Conservation (phyloP, 2,888 invertebrate genomes). For the Drosophila yooni region DNA sequence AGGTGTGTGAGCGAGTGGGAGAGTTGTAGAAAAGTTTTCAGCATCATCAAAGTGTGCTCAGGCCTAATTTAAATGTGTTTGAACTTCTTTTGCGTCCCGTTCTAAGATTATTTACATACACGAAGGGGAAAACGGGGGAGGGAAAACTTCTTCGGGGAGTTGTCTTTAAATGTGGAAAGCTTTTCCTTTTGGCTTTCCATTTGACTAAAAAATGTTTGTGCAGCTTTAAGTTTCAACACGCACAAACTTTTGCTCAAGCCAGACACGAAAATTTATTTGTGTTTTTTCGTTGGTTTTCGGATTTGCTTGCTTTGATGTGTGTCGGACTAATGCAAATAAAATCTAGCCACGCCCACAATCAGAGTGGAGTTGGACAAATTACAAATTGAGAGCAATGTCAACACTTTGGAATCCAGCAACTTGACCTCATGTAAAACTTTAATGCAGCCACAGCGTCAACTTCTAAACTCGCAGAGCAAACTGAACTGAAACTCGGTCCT, state of each 20-base stretch:
- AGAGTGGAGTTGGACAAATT: slow-evolving; percentile 52
- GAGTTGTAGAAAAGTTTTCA: slow-evolving; percentile 52
- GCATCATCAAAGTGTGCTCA: slow-evolving; percentile 74
- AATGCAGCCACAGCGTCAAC: slow-evolving; percentile 64
- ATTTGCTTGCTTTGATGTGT: slow-evolving; percentile 41
- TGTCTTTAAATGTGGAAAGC: slow-evolving; percentile 39
- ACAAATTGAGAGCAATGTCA: slow-evolving; percentile 69
- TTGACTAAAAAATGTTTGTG: slow-evolving; percentile 41
- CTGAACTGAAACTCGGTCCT: slow-evolving; percentile 59
- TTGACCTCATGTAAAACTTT: slow-evolving; percentile 61
- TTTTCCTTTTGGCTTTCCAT: slow-evolving; percentile 22
- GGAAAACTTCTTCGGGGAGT: slow-evolving; percentile 41
- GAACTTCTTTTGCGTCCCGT: slow-evolving; percentile 58
- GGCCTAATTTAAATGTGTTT: slow-evolving; percentile 76
- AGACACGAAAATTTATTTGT: slow-evolving; percentile 33
- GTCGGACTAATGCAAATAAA: slow-evolving; percentile 71
- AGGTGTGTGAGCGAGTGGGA: slow-evolving; percentile 18
- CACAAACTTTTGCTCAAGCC: slow-evolving; percentile 28
- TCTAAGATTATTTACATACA: slow-evolving; percentile 63
- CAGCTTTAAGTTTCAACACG: slow-evolving; percentile 55
- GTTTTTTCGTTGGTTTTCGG: background rate
- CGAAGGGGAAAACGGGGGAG: background rate
- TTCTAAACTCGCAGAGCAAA: slow-evolving; percentile 49
- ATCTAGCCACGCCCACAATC: slow-evolving; percentile 35
- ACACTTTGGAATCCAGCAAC: slow-evolving; percentile 41